phyloP scores from a whole-genome alignment of 1,140 invertebrate species.

The Heliconius himera region DNA sequence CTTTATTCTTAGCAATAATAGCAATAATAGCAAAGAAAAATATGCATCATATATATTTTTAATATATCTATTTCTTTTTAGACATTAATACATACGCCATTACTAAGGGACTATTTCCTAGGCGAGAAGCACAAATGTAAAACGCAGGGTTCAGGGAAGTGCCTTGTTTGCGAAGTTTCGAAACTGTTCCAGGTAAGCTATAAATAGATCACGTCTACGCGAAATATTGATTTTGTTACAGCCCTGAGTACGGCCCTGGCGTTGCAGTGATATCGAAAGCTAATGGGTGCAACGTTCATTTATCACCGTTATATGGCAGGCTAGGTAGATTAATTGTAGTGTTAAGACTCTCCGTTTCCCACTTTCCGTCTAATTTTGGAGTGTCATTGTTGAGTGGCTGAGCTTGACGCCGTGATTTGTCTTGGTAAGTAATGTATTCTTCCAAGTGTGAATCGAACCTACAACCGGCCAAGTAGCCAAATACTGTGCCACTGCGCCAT shows the following conservation, averaged over 20 bases:
- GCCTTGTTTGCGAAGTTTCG: constrained; percentile 96
- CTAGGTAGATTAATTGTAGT: too few species aligned
- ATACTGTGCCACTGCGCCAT: too few species aligned
- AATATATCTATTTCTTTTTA: background rate
- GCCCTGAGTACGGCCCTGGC: constrained; percentile 29
- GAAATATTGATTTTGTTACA: constrained; percentile 47
- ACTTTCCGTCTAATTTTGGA: too few species aligned
- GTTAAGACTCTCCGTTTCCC: too few species aligned
- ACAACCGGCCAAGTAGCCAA: too few species aligned
- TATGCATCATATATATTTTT: background rate
- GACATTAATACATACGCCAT: constrained; percentile 96
- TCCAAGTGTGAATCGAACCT: too few species aligned
- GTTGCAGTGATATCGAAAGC: constrained; percentile 31
- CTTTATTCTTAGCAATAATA: too few species aligned
- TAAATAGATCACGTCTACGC: constrained; percentile 45
- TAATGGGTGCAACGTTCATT: constrained; percentile 14
- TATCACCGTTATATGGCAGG: background rate
- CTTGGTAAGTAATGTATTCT: too few species aligned
- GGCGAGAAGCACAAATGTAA: constrained; percentile 95
- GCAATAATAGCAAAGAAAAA: too few species aligned
- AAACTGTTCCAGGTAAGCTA: constrained; percentile 87
- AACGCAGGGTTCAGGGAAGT: constrained; percentile 83
- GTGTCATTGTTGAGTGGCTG: too few species aligned
- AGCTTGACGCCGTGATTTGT: too few species aligned
- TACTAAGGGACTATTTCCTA: constrained; percentile 97